Evolutionary conservation across 2,888 invertebrate species (phyloP), one percentile per base, ranked within the genome.

Genomic region (Drosophila subquinaria): DNA sequence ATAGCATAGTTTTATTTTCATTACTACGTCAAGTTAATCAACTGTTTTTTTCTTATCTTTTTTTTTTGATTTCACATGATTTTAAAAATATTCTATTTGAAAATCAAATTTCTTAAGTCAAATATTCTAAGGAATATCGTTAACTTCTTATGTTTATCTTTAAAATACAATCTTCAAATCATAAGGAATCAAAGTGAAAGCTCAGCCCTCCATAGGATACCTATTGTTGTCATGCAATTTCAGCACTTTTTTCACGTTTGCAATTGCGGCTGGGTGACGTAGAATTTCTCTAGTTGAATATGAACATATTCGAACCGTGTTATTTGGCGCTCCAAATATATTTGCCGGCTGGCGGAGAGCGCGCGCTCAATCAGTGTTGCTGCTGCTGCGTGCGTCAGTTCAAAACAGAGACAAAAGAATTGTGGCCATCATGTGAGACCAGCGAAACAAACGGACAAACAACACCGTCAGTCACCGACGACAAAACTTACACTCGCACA

Each of bases 321-420:
- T 38, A 17, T 66, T 79, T 76, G 69, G 61, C 80, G 77, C 80
- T 77, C 66, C 63, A 80, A 75, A 61, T 75, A 38, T 15, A 53
- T 45, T 66, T 70, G 80, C 80, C 77, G 80, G 71, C 62, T 70
- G 53, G 33, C 36, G 30, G 57, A 51, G 42, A 56, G 43, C 36
- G 59, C 59, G 60, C 61, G 68, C 60, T 68, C 56, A 59, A 38
- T 56, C 38, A 64, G 50, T 60, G 61, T 17, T 66, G 73, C 47
- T 66, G 52, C 64, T 66, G 65, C 73, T 57, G 48, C 48, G 55
- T 76, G 61, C 23, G 66, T 64, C 57, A 47, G 15, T 74, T 79
- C 75, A 78, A 66, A 78, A 79, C 78, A 81, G 78, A 79, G 81
- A 79, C 78, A 79, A 79, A 81, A 79, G 69, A 72, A 78, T 70